Evolutionary conservation across 35 echinoderm and acorn worm genomes (phyloP).

Genomic region (Ptychodera flava): DNA sequence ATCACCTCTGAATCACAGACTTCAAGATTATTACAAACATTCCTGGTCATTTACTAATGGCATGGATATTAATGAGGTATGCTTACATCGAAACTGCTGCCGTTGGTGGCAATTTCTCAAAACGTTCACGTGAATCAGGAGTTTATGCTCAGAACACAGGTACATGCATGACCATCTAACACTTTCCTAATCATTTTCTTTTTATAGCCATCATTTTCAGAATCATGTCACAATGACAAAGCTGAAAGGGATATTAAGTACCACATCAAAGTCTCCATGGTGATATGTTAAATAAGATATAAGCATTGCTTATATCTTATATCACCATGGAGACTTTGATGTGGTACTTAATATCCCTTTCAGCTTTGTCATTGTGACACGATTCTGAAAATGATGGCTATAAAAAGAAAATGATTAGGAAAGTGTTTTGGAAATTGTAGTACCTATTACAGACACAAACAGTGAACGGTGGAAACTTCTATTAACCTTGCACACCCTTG

Average conservation of each 20-base stretch:
- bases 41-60: slow-evolving; percentile 81
- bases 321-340: no score
- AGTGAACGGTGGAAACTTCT: no score
- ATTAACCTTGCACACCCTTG: no score
- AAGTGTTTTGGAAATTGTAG: no score
- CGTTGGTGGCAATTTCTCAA: not conserved
- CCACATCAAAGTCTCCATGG: not conserved
- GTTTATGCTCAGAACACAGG: not conserved
- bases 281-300: no score
- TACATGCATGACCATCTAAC: not conserved
- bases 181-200: not conserved
- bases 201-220: not conserved
- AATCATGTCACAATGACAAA: not conserved
- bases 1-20: slow-evolving; percentile 46
- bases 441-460: no score
- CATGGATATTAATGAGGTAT: slow-evolving; percentile 82
- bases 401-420: not conserved
- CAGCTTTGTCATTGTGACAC: not conserved
- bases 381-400: not conserved
- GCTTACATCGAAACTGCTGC: not conserved
- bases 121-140: not conserved
- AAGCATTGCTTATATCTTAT: no score
- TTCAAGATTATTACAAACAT: slow-evolving; percentile 94
- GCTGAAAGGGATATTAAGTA: not conserved
- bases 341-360: not conserved